Base-by-base conservation (phyloP, 2,113 vertebrate species). In the Pseudorectes ferrugineus region DNA sequence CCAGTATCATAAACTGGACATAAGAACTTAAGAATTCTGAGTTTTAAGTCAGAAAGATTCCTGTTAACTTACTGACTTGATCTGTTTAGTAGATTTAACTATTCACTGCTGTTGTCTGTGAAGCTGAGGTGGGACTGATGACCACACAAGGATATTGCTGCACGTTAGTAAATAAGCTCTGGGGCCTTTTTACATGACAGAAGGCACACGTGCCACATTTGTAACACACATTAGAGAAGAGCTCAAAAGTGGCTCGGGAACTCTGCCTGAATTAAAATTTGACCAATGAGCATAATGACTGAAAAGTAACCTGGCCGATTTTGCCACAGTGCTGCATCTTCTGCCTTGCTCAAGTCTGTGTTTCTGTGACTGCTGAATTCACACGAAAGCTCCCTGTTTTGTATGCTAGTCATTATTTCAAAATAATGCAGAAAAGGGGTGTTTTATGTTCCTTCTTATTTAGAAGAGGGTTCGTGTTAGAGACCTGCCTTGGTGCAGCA, bases 1-100 rank as follows among this genome's bases (percentile, higher is more conserved):
- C 24, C 85, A 91, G 71, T 85, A 51, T 95, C 71, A 52, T 74
- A 81, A 80, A 86, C 81, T 91, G 90, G 88, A 66, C 88, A 90
- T 86, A 71, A 81, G 77, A 88, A 76, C 42, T 25, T 51, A 71
- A 93, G 52, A 83, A 88, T 57, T 87, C 35, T 3, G 22, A 43
- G 11, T 59, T 94, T 78, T 57, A 88, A 84, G 63, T 89, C 42
- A 46, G 42, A 88, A 82, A 22, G 43, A 72, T 55, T 91, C 72
- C 67, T 73, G 38, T 54, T 89, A 67, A 75, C 42, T 55, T 78
- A 31, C 5, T 85, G 38, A n/a, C 29, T 67, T 74, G 26, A 17
- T 86, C 72, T 85, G 22, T 79, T 73, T 31, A 42, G 33, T 43
- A 82, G 33, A 16, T 28, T 90, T 93, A 70, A 42, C 35, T 85